Evolutionary conservation across 2,113 vertebrate genomes (phyloP).

Genomic region (Neopipo cinnamomea): DNA sequence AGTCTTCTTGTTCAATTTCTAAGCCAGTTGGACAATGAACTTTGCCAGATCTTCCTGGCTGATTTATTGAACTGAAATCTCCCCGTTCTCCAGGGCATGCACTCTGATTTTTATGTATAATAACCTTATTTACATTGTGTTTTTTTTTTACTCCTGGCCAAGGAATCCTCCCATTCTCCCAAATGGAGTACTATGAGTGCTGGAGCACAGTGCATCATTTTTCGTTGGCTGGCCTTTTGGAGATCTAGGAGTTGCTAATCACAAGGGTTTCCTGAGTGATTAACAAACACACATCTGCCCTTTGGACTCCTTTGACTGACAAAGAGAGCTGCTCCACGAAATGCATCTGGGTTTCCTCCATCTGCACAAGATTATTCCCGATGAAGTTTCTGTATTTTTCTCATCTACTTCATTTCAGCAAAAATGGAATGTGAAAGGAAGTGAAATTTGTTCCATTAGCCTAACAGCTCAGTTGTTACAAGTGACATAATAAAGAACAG

Average conservation of each 20-base stretch:
- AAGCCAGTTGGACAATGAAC: constrained; percentile 35
- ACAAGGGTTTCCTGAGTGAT: constrained; percentile 38
- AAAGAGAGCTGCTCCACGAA: constrained; percentile 23
- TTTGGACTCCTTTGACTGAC: constrained; percentile 34
- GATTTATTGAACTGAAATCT: constrained; percentile 53
- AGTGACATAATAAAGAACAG: background rate
- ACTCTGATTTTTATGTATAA: constrained; percentile 6
- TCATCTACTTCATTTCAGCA: constrained; percentile 29
- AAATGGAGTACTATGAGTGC: background rate
- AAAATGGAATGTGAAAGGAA: constrained; percentile 47
- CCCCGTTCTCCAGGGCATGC: background rate
- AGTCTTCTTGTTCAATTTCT: constrained; percentile 34
- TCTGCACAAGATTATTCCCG: constrained; percentile 30
- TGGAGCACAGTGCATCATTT: background rate
- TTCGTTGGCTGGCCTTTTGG: constrained; percentile 31
- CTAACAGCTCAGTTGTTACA: background rate
- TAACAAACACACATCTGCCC: constrained; percentile 42
- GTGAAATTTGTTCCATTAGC: constrained; percentile 18
- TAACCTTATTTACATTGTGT: constrained; percentile 40
- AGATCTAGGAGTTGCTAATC: constrained; percentile 36
- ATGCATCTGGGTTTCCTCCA: constrained; percentile 23
- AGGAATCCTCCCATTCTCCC: constrained; percentile 32
- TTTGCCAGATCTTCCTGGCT: constrained; percentile 43
- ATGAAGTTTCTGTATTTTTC: constrained; percentile 35
- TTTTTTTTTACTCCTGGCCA: constrained; percentile 28